phyloP scores from a whole-genome alignment of 2,113 vertebrate genomes.

The Perognathus longimembris region DNA sequence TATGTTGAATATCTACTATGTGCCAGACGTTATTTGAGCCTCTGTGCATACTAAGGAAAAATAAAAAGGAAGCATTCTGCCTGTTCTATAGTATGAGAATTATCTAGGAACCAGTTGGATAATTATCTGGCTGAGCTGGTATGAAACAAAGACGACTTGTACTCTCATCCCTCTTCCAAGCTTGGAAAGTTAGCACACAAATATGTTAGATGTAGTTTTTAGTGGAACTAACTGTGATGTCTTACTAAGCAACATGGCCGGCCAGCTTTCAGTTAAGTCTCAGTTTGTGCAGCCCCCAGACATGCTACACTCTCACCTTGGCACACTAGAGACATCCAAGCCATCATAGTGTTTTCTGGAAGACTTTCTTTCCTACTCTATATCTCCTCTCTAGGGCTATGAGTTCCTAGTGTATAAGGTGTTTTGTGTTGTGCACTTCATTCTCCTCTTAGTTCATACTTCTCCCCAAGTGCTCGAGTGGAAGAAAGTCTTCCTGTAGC shows the following conservation, averaged over 20 bases:
- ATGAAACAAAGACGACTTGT: background rate
- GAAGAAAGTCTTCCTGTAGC: background rate
- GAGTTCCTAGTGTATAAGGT: rapidly evolving
- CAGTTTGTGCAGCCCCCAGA: background rate
- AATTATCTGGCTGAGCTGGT: background rate
- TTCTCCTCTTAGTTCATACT: rapidly evolving
- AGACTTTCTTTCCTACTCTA: background rate
- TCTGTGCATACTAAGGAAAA: background rate
- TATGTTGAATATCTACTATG: too few relatives aligned
- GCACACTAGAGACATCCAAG: background rate
- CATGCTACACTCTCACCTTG: background rate
- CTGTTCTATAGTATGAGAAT: background rate
- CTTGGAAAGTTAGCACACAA: background rate
- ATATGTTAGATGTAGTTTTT: background rate
- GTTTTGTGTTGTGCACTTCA: rapidly evolving
- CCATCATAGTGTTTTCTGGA: background rate
- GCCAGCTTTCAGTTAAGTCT: background rate
- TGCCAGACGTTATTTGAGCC: background rate
- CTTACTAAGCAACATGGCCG: background rate
- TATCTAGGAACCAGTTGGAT: background rate
- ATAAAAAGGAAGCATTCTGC: background rate
- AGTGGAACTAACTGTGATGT: background rate
- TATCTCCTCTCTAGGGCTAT: background rate
- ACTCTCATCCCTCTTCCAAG: background rate
- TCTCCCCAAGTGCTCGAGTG: background rate